phyloP scores from a whole-genome alignment of 2,797 vertebrate genomes.

The Tympanoctomys barrerae region DNA sequence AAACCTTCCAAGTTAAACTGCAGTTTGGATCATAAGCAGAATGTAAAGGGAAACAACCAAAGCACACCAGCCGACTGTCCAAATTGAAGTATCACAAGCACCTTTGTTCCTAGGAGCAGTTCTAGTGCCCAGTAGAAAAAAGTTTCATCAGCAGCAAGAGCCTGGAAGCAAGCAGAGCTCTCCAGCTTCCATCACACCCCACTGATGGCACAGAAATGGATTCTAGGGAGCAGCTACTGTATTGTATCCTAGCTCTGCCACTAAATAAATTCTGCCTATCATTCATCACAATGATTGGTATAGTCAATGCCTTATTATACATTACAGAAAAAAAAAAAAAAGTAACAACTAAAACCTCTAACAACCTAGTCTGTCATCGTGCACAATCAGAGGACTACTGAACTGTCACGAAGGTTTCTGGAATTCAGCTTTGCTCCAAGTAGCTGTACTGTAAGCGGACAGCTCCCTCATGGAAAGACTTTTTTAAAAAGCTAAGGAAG shows the following conservation, averaged over 20 bases:
- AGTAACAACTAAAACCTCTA: not conserved
- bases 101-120: not conserved
- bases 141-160: not conserved
- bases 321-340: not conserved
- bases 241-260: not conserved
- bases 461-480: not conserved
- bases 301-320: not conserved
- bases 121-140: not conserved
- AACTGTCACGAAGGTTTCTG: not conserved
- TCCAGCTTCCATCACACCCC: not conserved
- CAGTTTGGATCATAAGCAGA: not conserved
- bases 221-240: not conserved
- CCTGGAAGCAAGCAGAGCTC: fast-evolving
- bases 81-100: not conserved
- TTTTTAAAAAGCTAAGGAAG: not conserved
- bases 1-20: not conserved
- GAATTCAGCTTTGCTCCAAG: not conserved
- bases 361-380: not conserved
- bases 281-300: not conserved
- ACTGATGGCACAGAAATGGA: not conserved
- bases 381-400: not conserved
- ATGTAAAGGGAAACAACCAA: not conserved
- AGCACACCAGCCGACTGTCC: not conserved
- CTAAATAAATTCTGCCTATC: not conserved
- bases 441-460: not conserved